Evolutionary conservation across 2,888 invertebrate species (phyloP).

Genomic region (Phortica okadai): DNA sequence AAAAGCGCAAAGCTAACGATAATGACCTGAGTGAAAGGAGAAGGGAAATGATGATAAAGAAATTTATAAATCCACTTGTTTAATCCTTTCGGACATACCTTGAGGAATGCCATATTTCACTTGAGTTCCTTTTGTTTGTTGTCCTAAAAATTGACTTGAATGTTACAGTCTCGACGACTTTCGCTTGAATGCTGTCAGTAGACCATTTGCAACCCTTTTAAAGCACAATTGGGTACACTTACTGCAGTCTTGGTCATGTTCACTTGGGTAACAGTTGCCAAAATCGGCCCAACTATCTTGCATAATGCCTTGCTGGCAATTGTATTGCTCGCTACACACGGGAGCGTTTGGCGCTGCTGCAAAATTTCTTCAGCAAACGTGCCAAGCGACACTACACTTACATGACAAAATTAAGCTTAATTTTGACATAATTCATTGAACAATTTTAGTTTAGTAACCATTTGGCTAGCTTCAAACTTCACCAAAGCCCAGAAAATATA

Average conservation of each 20-base stretch:
- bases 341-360: conserved; percentile 31
- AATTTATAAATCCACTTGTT: not conserved
- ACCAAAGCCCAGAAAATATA: not conserved
- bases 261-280: conserved; percentile 60
- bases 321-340: conserved; percentile 2
- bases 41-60: conserved; percentile 2
- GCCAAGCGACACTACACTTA: conserved; percentile 49
- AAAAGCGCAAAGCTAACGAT: conserved; percentile 57
- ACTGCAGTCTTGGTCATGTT: conserved; percentile 37
- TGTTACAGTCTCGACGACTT: conserved; percentile 39
- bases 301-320: conserved; percentile 50
- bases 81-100: conserved; percentile 47
- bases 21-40: conserved; percentile 47
- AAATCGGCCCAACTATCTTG: conserved; percentile 46
- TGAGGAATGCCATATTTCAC: conserved; percentile 52
- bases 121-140: conserved; percentile 33
- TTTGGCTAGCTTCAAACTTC: conserved; percentile 46
- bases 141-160: conserved; percentile 23
- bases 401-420: not conserved
- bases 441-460: not conserved
- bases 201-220: conserved; percentile 53
- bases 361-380: conserved; percentile 65
- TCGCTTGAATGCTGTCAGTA: conserved; percentile 56
- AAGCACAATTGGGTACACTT: conserved; percentile 38
- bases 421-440: conserved; percentile 28